A percentile compares a stretch with the other conserved stretches of the same genome.
Evolutionary conservation across 2,888 invertebrate genomes (phyloP).

Genomic region (Nephrotoma appendiculata): DNA sequence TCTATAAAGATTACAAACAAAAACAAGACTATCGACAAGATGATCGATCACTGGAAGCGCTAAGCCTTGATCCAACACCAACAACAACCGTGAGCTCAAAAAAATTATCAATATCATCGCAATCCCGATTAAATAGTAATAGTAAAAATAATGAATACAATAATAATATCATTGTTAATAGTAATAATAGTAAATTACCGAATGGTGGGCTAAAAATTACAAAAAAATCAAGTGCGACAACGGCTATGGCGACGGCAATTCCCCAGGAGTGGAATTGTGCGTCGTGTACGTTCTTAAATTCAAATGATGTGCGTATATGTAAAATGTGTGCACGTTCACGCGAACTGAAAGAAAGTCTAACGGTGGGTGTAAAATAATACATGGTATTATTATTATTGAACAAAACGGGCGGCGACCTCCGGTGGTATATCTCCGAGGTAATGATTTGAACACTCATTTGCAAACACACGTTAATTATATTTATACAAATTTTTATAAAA

Average conservation of each 20-base stretch:
- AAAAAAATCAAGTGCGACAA: neutral
- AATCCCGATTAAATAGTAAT: neutral
- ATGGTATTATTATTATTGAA: neutral
- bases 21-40: neutral
- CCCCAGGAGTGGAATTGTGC: slow-evolving; percentile 45
- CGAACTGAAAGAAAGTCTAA: slow-evolving; percentile 15
- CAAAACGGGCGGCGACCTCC: neutral
- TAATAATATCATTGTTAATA: neutral
- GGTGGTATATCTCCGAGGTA: neutral
- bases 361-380: neutral
- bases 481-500: neutral
- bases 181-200: neutral
- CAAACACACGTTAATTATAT: neutral
- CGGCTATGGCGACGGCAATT: neutral
- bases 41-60: neutral
- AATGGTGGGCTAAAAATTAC: neutral
- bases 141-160: neutral
- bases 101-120: neutral
- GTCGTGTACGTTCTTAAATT: slow-evolving; percentile 52
- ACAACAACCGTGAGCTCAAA: neutral
- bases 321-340: slow-evolving; percentile 50
- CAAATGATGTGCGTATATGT: slow-evolving; percentile 40
- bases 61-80: neutral
- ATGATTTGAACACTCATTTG: neutral
- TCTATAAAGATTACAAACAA: slow-evolving; percentile 47